These are phyloP conservation scores for Spilarctia lutea DNA, from an alignment of 2,888 invertebrate genomes.

Conservation along the genomic window DNA sequence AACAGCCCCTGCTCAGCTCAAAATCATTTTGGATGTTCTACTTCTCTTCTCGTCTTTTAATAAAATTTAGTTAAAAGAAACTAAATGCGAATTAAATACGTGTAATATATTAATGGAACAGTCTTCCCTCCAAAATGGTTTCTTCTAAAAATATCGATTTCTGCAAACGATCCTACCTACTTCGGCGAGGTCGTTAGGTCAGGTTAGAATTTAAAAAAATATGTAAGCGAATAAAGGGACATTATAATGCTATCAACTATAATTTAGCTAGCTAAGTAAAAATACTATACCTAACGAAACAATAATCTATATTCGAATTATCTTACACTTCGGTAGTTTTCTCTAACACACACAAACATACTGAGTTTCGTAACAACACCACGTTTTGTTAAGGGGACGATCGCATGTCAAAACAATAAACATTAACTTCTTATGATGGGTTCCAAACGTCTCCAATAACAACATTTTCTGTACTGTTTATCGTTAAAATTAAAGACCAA, in stretches of 20 bases:
- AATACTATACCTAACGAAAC: neutral
- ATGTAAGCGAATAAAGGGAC: neutral
- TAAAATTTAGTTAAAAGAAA: neutral
- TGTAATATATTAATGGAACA: neutral
- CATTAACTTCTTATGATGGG: conserved; percentile 52
- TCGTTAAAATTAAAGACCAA: conserved; percentile 50
- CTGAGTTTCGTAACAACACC: conserved; percentile 13
- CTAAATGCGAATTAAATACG: neutral
- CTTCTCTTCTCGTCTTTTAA: neutral
- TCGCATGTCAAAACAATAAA: conserved; percentile 59
- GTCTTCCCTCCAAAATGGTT: neutral
- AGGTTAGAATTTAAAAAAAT: neutral
- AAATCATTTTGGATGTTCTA: neutral
- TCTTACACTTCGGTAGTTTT: neutral
- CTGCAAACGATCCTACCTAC: neutral
- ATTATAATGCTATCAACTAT: neutral
- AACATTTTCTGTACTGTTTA: conserved; percentile 57
- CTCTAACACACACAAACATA: conserved; percentile 5
- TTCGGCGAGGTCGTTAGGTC: neutral
- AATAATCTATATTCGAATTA: conserved; percentile 1
- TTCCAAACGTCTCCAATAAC: conserved; percentile 61
- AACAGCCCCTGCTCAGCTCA: neutral
- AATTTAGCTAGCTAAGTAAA: neutral
- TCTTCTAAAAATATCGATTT: neutral
- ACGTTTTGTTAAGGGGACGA: conserved; percentile 42